Base-by-base conservation (phyloP, 1,140 invertebrate species). In the Sesamia nonagrioides region DNA sequence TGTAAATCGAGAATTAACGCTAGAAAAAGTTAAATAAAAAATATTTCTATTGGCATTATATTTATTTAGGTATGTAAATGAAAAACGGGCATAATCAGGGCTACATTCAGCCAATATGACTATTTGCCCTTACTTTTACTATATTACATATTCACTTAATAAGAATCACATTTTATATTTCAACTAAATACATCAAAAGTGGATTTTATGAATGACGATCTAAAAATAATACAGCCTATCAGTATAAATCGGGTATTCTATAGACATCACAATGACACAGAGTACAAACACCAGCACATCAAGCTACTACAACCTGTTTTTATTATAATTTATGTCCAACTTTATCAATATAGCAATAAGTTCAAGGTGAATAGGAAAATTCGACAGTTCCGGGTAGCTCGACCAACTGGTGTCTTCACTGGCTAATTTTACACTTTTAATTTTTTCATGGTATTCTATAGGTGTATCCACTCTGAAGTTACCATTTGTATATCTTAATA, bases 31-130 rank as follows among this genome's bases (percentile, higher is more conserved):
- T 56, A 52, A 61, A 45, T 37, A 61, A 68, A 76, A 84, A 71
- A 78, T 83, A 60, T 27, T 78, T 77, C 71, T 87, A 87, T 91
- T 81, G 83, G 79, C 78, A 89, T 85, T 84, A 88, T 87, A 82
- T 91, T 89, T 91, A 91, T 88, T 89, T 82, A 50, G 45, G 42
- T 45, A 75, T 88, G 81, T 86, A 90, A 90, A 88, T 76, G 72
- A 89, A 91, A 90, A 87, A 91, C 86, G 86, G 77, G 79, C 78
- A 83, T 71, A 78, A 79, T 77, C 60, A 77, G 75, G 78, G 69
- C 73, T 68, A 61, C 6, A 56, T 69, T 60, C 40, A 83, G 85
- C 84, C 87, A 89, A 87, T 89, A 87, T 86, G 88, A 87, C 87
- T 77, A 40, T 54, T 68, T 42, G 76, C 69, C 60, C 76, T 37